Conservation (phyloP, 2,113 vertebrate genomes). For the Myotis yumanensis region DNA sequence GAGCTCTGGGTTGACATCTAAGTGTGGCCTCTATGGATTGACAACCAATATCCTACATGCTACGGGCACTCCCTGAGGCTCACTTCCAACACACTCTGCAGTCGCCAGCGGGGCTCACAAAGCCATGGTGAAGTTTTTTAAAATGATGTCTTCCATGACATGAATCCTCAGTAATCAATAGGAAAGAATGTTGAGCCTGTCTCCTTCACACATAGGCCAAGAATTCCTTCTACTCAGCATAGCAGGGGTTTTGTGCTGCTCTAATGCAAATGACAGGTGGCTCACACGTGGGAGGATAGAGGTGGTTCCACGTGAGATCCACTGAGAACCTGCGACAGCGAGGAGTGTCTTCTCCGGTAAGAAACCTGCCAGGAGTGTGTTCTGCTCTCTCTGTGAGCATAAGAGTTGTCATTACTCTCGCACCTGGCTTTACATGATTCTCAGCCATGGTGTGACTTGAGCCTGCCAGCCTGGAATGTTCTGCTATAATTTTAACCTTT, state of each 20-base stretch:
- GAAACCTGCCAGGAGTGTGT: no score
- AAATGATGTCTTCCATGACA: not conserved
- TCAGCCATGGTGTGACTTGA: not conserved
- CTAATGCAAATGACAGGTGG: not conserved
- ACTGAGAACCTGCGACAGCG: not conserved
- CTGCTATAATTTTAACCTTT: not conserved
- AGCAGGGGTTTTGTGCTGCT: not conserved
- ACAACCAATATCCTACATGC: not conserved
- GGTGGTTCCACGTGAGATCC: not conserved
- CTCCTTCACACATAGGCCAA: not conserved
- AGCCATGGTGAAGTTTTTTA: not conserved
- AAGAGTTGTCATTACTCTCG: not conserved
- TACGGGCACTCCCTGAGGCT: rapidly evolving
- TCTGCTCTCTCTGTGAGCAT: not conserved
- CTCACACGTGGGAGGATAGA: not conserved
- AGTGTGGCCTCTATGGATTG: not conserved
- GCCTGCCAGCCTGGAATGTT: not conserved
- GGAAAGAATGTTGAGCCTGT: not conserved
- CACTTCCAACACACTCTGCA: not conserved
- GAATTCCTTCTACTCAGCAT: not conserved
- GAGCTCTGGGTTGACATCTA: not conserved
- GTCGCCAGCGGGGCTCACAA: not conserved
- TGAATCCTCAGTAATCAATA: not conserved
- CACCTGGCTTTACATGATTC: not conserved
- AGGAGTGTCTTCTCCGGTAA: not conserved